Base-by-base conservation (phyloP, 2,113 vertebrate species). In the Pristiophorus japonicus region DNA sequence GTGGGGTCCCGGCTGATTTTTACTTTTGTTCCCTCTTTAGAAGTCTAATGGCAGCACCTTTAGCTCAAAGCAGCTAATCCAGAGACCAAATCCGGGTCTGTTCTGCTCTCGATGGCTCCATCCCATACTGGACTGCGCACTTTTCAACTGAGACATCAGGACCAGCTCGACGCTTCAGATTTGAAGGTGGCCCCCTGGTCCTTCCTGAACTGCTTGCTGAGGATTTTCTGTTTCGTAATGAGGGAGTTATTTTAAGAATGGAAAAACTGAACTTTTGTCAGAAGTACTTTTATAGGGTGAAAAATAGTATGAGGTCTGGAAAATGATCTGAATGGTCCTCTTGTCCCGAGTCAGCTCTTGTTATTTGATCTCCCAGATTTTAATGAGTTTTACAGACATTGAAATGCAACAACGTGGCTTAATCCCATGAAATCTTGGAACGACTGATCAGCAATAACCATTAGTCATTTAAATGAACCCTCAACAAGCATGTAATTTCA, bases 401-500 rank as follows among this genome's bases (percentile, higher is more conserved):
- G 88, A n/a, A 63, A 59, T 91, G 55, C 59, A 62, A 38, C 55
- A 92, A 22, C 3, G 34, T n/a, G 34, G n/a, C 34, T 92, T 63
- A 92, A 92, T 92, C 88, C 88, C 88, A 38, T 63, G 88, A 92
- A 92, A 63, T 63, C n/a, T 38, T 63, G 59, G 55, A 92, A 92
- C 16, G 34, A 92, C 34, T 92, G 88, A 92, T 63, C 88, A 92
- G 63, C 59, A 42, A 38, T 92, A 92, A 63, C 78, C 88, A 92
- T 92, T 92, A 92, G 59, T 63, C n/a, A 63, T 63, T 92, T 63
- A 92, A 34, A 38, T 38, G 88, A 38, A 38, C 34, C 34, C 34
- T 92, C 34, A 92, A 92, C 59, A 92, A 38, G 59, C 59, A 92
- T 92, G 88, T 92, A 92, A 92, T 92, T 92, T 63, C 59, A 92